A percentile compares a stretch with the other conserved stretches of the same genome.
These are phyloP conservation scores for Ispidina picta DNA, from an alignment of 2,797 vertebrate genomes.

Conservation along the genomic window DNA sequence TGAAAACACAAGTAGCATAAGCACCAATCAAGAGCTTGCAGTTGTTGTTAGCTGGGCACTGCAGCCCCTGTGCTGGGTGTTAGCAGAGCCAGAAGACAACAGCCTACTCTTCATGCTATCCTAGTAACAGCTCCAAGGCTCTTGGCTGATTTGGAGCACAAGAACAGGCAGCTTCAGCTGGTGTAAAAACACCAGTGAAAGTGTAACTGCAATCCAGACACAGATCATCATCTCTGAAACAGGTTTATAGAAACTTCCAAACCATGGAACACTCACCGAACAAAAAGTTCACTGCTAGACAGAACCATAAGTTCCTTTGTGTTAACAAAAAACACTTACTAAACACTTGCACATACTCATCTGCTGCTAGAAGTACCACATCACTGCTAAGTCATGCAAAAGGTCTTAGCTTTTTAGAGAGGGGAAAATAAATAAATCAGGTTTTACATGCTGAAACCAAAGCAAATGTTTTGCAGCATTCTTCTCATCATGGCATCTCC, in stretches of 20 bases:
- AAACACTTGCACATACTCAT: neutral
- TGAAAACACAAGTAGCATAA: neutral
- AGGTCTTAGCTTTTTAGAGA: neutral
- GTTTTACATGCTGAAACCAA: neutral
- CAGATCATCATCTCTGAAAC: neutral
- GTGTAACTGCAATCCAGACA: neutral
- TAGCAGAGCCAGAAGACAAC: neutral
- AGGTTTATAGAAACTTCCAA: neutral
- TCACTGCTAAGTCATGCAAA: neutral
- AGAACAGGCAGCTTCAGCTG: neutral
- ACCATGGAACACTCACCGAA: neutral
- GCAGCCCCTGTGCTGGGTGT: neutral
- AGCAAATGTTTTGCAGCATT: neutral
- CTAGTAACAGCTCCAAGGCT: neutral
- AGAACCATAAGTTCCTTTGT: neutral
- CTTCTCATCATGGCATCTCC: neutral
- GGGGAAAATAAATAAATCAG: rapidly evolving
- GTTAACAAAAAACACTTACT: neutral
- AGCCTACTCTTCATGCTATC: neutral
- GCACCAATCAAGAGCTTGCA: neutral
- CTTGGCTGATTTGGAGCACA: neutral
- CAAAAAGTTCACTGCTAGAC: neutral
- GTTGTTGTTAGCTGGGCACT: neutral
- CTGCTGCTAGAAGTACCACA: neutral
- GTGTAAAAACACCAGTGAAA: neutral